Conservation (phyloP, 2,888 invertebrate species). For the Meteorus cinctellus region DNA sequence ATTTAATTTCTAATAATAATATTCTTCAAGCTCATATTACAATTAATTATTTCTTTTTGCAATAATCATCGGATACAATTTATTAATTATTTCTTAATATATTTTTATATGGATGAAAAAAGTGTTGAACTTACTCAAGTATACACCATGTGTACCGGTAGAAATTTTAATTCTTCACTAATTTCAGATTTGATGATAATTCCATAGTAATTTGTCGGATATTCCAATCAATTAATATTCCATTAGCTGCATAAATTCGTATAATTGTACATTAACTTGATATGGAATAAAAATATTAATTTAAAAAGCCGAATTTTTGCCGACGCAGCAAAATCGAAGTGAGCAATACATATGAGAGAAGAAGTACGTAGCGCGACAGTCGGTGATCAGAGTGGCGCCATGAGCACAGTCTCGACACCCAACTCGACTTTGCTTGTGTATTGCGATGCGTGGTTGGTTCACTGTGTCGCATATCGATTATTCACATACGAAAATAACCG, state of each 20-base stretch:
- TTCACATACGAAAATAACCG: constrained; percentile 61
- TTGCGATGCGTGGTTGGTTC: constrained; percentile 11
- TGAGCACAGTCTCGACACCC: constrained; percentile 9
- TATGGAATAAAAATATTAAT: not conserved
- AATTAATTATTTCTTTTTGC: not conserved
- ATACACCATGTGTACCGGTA: too few relatives aligned
- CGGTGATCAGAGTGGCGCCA: not conserved
- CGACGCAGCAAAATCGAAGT: not conserved
- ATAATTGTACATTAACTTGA: too few relatives aligned
- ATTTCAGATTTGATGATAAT: too few relatives aligned
- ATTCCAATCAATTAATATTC: too few relatives aligned
- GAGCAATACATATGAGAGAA: not conserved
- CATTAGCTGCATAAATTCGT: too few relatives aligned
- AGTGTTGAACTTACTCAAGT: not conserved
- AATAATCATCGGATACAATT: too few relatives aligned
- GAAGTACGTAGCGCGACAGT: constrained; percentile 12
- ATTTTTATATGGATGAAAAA: not conserved
- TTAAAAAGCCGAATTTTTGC: not conserved
- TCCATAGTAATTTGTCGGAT: too few relatives aligned
- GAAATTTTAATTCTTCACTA: too few relatives aligned
- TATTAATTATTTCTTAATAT: too few relatives aligned
- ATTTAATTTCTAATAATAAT: not conserved
- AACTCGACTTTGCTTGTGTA: not conserved
- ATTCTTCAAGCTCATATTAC: not conserved
- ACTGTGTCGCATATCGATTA: constrained; percentile 63